Evolutionary conservation across 2,113 vertebrate species (phyloP).

Genomic region (Myotis lucifugus): DNA sequence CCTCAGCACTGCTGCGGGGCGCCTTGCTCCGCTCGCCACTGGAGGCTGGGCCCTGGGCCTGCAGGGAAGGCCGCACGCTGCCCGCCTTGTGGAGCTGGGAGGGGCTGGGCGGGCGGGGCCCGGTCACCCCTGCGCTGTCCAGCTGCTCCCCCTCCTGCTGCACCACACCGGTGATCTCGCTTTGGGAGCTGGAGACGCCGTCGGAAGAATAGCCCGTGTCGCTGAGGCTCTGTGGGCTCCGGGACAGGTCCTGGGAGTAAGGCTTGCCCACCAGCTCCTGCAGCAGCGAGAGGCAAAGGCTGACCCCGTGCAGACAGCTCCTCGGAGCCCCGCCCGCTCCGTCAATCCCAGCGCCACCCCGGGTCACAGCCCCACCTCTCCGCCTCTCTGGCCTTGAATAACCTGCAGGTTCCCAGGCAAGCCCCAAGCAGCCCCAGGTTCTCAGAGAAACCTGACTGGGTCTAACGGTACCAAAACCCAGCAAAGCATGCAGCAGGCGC

Average conservation of each 20-base stretch:
- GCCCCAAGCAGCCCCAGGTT: background rate
- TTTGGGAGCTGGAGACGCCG: constrained; percentile 96
- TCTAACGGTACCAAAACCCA: background rate
- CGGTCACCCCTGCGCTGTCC: constrained; percentile 88
- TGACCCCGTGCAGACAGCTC: background rate
- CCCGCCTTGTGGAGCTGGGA: constrained; percentile 95
- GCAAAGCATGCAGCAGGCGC: background rate
- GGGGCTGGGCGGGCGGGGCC: constrained; percentile 90
- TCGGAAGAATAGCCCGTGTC: constrained; percentile 99
- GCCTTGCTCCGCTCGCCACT: constrained; percentile 79
- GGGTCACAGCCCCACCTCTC: background rate
- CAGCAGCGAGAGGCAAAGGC: constrained; percentile 23
- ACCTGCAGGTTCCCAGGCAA: background rate
- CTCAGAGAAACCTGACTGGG: constrained; percentile 12
- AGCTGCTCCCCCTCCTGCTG: constrained; percentile 94
- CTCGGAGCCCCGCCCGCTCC: background rate
- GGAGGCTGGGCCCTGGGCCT: constrained; percentile 84
- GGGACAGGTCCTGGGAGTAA: constrained; percentile 94
- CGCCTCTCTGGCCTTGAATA: background rate
- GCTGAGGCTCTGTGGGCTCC: constrained; percentile 95
- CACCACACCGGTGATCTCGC: constrained; percentile 95
- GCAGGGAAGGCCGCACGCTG: constrained; percentile 91
- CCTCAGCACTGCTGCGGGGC: constrained; percentile 81
- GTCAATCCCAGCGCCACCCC: background rate
- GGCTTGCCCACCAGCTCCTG: constrained; percentile 94